phyloP scores from a whole-genome alignment of 2,797 vertebrate species.

The Anomalospiza imberbis region DNA sequence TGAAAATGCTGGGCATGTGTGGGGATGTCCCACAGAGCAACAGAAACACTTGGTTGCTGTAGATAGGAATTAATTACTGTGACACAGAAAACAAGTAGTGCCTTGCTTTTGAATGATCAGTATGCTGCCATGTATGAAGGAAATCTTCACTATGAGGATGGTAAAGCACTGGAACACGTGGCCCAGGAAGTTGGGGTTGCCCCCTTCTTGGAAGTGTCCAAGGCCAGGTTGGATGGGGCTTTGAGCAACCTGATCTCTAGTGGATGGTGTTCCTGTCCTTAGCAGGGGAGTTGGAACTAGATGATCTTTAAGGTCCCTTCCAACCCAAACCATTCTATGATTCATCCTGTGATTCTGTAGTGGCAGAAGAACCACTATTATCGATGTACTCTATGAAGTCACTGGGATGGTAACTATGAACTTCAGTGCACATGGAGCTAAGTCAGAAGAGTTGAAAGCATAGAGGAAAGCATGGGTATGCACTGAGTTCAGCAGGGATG shows the following conservation, averaged over 20 bases:
- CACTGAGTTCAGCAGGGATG: not conserved
- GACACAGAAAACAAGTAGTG: not conserved
- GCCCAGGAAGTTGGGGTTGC: not conserved
- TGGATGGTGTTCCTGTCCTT: not conserved
- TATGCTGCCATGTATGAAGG: not conserved
- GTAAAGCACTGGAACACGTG: not conserved
- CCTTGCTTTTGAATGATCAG: not conserved
- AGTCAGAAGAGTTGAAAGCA: not conserved
- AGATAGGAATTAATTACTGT: not conserved
- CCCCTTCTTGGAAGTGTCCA: not conserved
- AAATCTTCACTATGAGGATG: not conserved
- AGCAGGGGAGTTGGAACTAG: accelerated
- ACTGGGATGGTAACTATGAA: not conserved
- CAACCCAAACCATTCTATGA: not conserved
- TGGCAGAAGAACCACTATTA: not conserved
- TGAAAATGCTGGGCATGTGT: accelerated
- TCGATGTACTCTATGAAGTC: not conserved
- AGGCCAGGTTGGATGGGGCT: not conserved
- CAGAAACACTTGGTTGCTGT: not conserved
- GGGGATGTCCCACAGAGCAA: not conserved
- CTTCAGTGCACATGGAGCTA: accelerated
- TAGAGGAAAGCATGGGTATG: not conserved
- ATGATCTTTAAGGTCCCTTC: not conserved
- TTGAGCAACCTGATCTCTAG: not conserved
- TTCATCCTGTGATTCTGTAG: not conserved